These are phyloP conservation scores for Chloropsis cyanopogon DNA, from an alignment of 2,113 vertebrate species.

Conservation along the genomic window DNA sequence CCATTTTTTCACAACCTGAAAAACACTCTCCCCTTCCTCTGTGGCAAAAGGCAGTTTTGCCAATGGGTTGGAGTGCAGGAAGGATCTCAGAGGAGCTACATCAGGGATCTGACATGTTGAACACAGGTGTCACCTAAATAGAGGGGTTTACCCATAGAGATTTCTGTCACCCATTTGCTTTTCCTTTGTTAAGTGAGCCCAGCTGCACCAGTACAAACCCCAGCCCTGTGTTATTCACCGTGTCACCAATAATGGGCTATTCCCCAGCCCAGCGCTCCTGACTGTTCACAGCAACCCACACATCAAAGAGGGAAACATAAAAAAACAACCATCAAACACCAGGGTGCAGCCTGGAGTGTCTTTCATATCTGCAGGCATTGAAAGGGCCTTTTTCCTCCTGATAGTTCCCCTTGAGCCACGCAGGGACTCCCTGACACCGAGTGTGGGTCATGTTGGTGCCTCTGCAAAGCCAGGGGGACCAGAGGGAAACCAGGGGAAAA, in stretches of 20 bases:
- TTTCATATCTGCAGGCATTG: neutral
- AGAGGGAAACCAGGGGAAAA: neutral
- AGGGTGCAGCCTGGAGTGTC: neutral
- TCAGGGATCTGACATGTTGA: neutral
- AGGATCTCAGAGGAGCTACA: neutral
- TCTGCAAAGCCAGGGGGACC: neutral
- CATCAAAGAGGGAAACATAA: neutral
- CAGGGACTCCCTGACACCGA: accelerated
- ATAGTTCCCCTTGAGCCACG: neutral
- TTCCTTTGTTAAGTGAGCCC: neutral
- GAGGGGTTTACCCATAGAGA: neutral
- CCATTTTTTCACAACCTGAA: neutral
- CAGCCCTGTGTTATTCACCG: neutral
- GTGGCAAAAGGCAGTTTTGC: neutral
- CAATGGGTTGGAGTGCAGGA: neutral
- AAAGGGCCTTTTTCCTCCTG: neutral
- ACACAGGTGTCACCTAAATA: neutral
- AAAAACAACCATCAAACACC: neutral
- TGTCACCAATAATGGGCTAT: neutral
- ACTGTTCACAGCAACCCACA: neutral
- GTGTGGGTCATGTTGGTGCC: neutral
- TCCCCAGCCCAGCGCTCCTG: neutral
- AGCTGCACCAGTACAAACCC: neutral
- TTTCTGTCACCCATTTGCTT: neutral
- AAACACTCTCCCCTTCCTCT: neutral